Base-by-base conservation (phyloP, 1,140 invertebrate genomes). In the Pseudomyrmex gracilis region DNA sequence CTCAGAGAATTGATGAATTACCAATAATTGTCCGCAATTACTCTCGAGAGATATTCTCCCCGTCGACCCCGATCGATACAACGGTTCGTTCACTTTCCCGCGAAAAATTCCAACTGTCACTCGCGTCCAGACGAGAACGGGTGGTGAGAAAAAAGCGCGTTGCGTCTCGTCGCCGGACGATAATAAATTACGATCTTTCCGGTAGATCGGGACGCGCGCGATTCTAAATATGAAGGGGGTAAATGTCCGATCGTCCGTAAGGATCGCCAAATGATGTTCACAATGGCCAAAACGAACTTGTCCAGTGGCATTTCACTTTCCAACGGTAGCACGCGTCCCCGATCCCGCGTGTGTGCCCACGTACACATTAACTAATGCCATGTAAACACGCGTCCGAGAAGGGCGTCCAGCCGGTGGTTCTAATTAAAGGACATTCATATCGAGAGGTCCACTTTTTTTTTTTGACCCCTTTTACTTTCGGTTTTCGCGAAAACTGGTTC, bases 341-440 rank as follows among this genome's bases (percentile, higher is more conserved):
- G 17, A 34, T 34, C 64, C 57, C 34, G 55, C 24, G 4, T 17
- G 24, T 47, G n/a, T 22, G 34, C n/a, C 76, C 47, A 12, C 43
- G 34, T 24, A 15, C 53, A 53, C 60, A 89, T 89, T 89, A 89
- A 68, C 87, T 89, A 89, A 89, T 89, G 43, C 55, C 49, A 66
- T 61, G 67, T 84, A 89, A 89, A 89, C 87, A 89, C 49, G 80
- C 22, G 57, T 2, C n/a, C 22, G 9, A 71, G 20, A 47, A 74
- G 82, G 84, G 34, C n/a, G n/a, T 58, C 66, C 57, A 84, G 58
- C 84, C 67, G 71, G 64, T 57, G n/a, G 9, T 64, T 78, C 67
- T 82, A 89, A 89, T 89, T 89, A 89, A 89, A 87, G 82, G 87
- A 87, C 77, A 89, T 89, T 89, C 88, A 89, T 85, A 88, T 86